Conservation (phyloP, 2,797 vertebrate genomes). For the Picus viridis region DNA sequence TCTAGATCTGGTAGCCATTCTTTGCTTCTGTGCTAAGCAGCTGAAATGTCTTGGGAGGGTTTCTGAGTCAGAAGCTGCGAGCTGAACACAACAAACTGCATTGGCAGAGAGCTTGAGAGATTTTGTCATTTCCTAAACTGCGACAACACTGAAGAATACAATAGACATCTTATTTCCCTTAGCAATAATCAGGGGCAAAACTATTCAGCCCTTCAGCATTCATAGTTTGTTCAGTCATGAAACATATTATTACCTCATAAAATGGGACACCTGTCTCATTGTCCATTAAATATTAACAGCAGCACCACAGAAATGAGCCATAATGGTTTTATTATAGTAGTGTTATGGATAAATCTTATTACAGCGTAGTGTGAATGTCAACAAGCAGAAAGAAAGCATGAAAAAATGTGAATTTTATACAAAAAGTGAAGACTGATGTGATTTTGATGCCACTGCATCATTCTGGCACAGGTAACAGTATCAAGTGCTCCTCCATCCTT, state of each 20-base stretch:
- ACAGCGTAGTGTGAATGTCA: neutral
- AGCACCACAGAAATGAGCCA: conserved; percentile 19
- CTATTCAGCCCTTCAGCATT: conserved; percentile 1
- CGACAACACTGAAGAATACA: neutral
- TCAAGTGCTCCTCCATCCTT: neutral
- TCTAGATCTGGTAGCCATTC: neutral
- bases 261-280: conserved; percentile 48
- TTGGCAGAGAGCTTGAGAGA: neutral
- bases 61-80: neutral
- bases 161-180: conserved; percentile 6
- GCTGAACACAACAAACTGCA: neutral
- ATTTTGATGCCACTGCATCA: neutral
- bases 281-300: conserved; percentile 71
- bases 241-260: conserved; percentile 47
- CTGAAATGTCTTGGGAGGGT: neutral
- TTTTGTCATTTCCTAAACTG: neutral
- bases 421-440: neutral
- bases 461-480: neutral
- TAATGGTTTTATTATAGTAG: conserved; percentile 27
- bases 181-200: neutral
- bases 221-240: conserved; percentile 24
- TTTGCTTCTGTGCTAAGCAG: neutral
- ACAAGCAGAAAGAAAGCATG: neutral
- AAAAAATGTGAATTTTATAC: neutral
- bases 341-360: conserved; percentile 40